Base-by-base conservation (phyloP, 2,888 invertebrate species). In the Merodon equestris region DNA sequence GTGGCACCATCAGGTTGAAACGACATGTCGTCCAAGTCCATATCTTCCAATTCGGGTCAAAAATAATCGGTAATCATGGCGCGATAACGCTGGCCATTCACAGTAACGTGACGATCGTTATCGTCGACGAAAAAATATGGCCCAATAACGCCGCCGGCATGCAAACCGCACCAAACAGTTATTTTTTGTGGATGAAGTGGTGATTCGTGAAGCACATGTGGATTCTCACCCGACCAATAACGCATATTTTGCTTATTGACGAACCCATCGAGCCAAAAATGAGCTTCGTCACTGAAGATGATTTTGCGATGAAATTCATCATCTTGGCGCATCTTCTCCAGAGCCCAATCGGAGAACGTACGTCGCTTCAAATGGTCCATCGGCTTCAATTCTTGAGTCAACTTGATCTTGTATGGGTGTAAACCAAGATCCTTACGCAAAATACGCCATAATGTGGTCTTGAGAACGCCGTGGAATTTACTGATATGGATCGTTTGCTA, bases 401-500 rank as follows among this genome's bases (percentile, higher is more conserved):
- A 34, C 45, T 58, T 34, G 34, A 45, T 45, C 45, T 34, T 45
- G 15, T 15, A 14, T 15, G 58, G 27, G 27, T 27, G 27, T 27
- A 27, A 27, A 27, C 27, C 27, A 27, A 27, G 27, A 27, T 27
- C 27, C 27, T 27, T 27, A 27, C 27, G 27, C 27, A 27, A 27
- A 27, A 27, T 27, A 27, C 27, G 27, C 27, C 3, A 4, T 27
- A 27, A 27, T 27, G 27, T 27, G 27, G 27, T 3, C 67, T 54
- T 57, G 54, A 36, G 50, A 51, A 64, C 54, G 73, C 0, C 54
- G 42, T 40, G 68, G 68, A 64, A 73, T 75, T 47, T 54, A 76
- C 38, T 67, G 58, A 60, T 66, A 50, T 53, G 48, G 72, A 7
- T 68, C 36, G 56, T 64, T 72, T 48, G 27, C 2, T 27, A 27